These are phyloP conservation scores for Nemurella pictetii DNA, from an alignment of 2,888 invertebrate genomes.

Conservation along the genomic window DNA sequence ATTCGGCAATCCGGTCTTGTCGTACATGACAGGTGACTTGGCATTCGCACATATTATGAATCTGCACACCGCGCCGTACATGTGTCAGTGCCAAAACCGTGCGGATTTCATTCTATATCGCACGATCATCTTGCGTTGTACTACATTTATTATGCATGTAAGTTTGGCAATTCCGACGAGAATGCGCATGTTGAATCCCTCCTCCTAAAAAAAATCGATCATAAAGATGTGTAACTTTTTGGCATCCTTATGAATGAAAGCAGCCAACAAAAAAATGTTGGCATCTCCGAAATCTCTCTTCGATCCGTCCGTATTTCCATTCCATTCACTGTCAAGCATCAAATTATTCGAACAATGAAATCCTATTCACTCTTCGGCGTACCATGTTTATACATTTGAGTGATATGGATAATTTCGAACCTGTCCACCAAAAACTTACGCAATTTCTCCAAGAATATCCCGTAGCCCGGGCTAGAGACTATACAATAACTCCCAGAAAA, in stretches of 20 bases:
- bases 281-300: background rate
- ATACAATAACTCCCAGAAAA: background rate
- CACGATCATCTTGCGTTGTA: background rate
- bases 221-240: background rate
- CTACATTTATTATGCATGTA: background rate
- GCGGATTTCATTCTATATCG: background rate
- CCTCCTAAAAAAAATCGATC: background rate
- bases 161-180: background rate
- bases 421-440: background rate
- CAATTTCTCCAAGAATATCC: background rate
- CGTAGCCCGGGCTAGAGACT: background rate
- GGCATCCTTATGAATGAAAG: background rate
- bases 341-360: background rate
- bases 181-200: background rate
- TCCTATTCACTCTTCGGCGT: too few relatives aligned
- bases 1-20: background rate
- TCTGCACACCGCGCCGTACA: background rate
- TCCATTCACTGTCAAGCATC: background rate
- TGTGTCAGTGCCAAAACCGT: background rate
- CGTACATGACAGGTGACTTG: background rate
- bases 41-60: background rate
- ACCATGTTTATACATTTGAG: background rate
- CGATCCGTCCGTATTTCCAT: background rate
- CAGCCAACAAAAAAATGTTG: background rate
- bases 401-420: background rate